phyloP scores from a whole-genome alignment of 2,113 vertebrate genomes.

The Rhinoptilus africanus region DNA sequence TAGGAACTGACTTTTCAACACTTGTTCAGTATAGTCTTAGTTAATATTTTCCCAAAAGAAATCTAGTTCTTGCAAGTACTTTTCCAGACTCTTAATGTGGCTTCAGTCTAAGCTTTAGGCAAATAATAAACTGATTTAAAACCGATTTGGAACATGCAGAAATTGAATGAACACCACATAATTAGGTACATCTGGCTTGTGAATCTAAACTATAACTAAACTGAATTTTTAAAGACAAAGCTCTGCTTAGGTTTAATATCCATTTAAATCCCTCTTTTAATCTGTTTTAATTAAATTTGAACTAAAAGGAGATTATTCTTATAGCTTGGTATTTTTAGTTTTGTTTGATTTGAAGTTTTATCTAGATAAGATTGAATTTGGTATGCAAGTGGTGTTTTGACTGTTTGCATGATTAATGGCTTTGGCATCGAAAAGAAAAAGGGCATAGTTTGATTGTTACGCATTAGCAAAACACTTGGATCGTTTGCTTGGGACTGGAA shows the following conservation, averaged over 20 bases:
- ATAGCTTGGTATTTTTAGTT: background rate
- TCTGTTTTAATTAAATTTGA: background rate
- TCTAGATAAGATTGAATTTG: background rate
- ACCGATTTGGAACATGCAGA: background rate
- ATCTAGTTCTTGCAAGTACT: background rate
- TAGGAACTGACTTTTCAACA: background rate
- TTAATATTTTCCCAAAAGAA: background rate
- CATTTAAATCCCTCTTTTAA: background rate
- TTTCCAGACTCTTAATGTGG: background rate
- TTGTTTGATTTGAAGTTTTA: background rate
- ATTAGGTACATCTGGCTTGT: background rate
- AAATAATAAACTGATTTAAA: constrained; percentile 3
- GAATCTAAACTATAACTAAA: background rate
- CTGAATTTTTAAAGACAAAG: background rate
- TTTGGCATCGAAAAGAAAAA: background rate
- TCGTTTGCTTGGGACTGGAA: background rate
- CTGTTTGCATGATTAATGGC: background rate
- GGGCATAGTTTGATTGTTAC: background rate
- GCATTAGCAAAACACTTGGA: background rate
- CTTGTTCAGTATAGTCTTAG: background rate
- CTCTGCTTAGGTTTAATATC: background rate
- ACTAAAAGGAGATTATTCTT: background rate
- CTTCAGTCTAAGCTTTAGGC: background rate
- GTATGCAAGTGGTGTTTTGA: background rate
- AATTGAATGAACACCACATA: background rate